Percentiles rank a stretch among this genome's conserved stretches.
Evolutionary conservation across 2,797 vertebrate genomes (phyloP).

Genomic region (Phalloptychus januarius): DNA sequence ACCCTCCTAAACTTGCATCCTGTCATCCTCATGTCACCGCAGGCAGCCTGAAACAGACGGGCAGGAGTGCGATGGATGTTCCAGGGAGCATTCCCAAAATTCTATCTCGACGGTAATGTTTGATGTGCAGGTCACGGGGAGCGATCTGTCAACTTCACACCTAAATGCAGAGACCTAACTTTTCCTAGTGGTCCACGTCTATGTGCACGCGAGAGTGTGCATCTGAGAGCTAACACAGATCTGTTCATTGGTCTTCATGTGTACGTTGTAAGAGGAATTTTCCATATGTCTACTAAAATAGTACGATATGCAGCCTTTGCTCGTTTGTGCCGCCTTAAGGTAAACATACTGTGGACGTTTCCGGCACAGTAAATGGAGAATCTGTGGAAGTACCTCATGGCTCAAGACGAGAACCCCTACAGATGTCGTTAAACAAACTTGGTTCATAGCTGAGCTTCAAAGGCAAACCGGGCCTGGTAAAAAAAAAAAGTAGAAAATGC

Average conservation of each 20-base stretch:
- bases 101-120: constrained; percentile 59
- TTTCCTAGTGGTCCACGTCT: constrained; percentile 30
- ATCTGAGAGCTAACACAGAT: constrained; percentile 15
- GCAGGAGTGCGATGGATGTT: constrained; percentile 39
- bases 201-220: constrained; percentile 9
- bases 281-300: constrained; percentile 23
- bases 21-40: constrained; percentile 44
- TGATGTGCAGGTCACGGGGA: constrained; percentile 47
- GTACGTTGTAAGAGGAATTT: constrained; percentile 17
- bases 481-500: constrained; percentile 51
- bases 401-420: constrained; percentile 10
- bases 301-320: constrained; percentile 19
- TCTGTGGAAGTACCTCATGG: constrained; percentile 27
- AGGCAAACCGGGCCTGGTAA: constrained; percentile 48
- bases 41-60: constrained; percentile 47
- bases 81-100: constrained; percentile 50
- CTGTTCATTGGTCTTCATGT: constrained; percentile 29
- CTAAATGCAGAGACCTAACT: constrained; percentile 48
- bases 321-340: constrained; percentile 23
- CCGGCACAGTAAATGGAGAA: constrained; percentile 51
- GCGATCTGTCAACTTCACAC: constrained; percentile 50
- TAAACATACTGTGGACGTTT: constrained; percentile 48
- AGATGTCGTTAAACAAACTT: constrained; percentile 25
- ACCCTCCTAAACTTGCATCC: constrained; percentile 39
- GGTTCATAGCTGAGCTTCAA: constrained; percentile 74